A percentile compares a stretch with the other conserved stretches of the same genome.
phyloP scores from a whole-genome alignment of 1,140 invertebrate species.

The Procambarus virginalis region DNA sequence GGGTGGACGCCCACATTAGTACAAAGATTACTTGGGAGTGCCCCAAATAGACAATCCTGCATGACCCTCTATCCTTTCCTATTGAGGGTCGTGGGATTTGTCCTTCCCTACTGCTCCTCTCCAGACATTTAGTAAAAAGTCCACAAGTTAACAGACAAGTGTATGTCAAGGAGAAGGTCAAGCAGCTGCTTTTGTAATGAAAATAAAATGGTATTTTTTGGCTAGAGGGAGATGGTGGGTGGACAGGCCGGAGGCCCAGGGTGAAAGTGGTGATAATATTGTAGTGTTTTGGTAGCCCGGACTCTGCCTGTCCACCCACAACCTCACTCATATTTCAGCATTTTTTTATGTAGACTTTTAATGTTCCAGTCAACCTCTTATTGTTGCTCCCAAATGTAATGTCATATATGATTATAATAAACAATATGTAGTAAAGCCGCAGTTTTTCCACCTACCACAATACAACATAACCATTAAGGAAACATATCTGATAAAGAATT shows the following conservation, averaged over 20 bases:
- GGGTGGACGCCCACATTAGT: background rate
- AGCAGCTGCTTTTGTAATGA: slow-evolving; percentile 26
- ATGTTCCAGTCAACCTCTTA: slow-evolving; percentile 58
- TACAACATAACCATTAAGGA: no score
- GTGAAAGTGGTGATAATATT: slow-evolving; percentile 67
- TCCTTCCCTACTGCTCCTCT: background rate
- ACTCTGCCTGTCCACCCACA: slow-evolving; percentile 6
- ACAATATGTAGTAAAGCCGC: slow-evolving; percentile 30
- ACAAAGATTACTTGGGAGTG: slow-evolving; percentile 16
- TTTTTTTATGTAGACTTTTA: slow-evolving; percentile 61
- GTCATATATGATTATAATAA: slow-evolving; percentile 64
- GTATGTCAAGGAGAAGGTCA: background rate
- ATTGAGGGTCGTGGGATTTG: background rate
- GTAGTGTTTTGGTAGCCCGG: slow-evolving; percentile 62
- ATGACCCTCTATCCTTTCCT: background rate
- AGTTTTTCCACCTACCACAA: background rate
- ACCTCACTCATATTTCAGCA: slow-evolving; percentile 13
- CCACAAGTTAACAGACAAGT: background rate
- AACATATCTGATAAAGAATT: no score
- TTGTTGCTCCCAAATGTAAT: slow-evolving; percentile 64
- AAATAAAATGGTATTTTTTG: slow-evolving; percentile 34
- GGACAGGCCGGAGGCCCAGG: slow-evolving; percentile 2
- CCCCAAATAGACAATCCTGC: background rate
- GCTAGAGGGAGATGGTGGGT: slow-evolving; percentile 5
- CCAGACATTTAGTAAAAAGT: background rate